Conservation (phyloP, 2,797 vertebrate genomes). For the Microhierax caerulescens region DNA sequence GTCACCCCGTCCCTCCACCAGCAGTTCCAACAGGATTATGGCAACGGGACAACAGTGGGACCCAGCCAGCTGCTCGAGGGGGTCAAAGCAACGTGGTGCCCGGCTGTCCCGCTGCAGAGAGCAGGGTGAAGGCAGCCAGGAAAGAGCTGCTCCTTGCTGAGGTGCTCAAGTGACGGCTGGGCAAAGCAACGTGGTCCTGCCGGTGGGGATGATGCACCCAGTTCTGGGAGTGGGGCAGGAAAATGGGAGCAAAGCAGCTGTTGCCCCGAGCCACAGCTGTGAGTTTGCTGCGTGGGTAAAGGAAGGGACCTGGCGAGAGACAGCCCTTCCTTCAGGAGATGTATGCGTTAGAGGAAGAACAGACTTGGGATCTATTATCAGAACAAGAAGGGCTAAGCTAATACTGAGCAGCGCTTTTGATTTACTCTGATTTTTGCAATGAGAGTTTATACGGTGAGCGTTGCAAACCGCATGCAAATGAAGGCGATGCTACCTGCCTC, state of each 20-base stretch:
- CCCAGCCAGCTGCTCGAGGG: accelerated
- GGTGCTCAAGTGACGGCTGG: background rate
- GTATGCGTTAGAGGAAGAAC: accelerated
- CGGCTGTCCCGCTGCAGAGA: background rate
- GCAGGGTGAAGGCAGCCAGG: background rate
- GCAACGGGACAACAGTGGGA: background rate
- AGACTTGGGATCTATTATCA: background rate
- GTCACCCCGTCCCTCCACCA: accelerated
- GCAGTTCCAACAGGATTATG: accelerated
- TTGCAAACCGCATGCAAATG: background rate
- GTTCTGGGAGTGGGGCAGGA: background rate
- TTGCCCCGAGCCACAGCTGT: background rate
- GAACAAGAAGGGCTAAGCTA: background rate
- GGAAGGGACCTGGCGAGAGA: background rate
- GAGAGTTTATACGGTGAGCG: background rate
- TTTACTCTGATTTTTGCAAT: background rate
- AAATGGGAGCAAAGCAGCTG: background rate
- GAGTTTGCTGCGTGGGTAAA: no score
- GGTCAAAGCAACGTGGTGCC: accelerated
- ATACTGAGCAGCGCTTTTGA: background rate
- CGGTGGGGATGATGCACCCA: accelerated
- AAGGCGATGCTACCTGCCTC: background rate
- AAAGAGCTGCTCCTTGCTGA: background rate
- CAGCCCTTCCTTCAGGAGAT: background rate
- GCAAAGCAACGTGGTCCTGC: accelerated